These are phyloP conservation scores for Reinhardtius hippoglossoides DNA, from an alignment of 2,113 vertebrate genomes.

Conservation along the genomic window DNA sequence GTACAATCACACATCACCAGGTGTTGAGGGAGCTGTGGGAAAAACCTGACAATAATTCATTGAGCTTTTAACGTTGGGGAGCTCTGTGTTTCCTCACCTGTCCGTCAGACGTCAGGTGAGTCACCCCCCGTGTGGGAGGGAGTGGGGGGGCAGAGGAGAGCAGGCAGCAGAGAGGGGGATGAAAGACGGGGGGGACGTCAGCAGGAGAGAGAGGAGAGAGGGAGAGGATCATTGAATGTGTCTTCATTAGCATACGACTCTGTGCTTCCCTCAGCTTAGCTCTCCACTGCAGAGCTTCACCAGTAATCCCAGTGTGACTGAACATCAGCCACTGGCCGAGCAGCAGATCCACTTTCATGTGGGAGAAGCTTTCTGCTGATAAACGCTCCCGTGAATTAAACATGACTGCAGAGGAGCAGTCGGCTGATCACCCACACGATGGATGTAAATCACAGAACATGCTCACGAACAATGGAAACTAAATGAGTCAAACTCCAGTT, in stretches of 20 bases:
- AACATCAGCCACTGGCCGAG: neutral
- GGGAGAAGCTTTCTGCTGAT: conserved; percentile 48
- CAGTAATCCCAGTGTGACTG: conserved; percentile 38
- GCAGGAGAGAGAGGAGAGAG: neutral
- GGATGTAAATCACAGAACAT: neutral
- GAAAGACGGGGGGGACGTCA: too few relatives aligned
- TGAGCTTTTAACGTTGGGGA: too few relatives aligned
- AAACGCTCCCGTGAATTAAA: conserved; percentile 43
- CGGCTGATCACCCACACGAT: neutral
- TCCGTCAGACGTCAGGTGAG: too few relatives aligned
- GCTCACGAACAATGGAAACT: neutral
- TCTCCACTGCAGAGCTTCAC: neutral
- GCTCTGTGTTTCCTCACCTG: too few relatives aligned
- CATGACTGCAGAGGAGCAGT: neutral
- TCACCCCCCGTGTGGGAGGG: too few relatives aligned
- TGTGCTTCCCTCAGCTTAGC: conserved; percentile 12
- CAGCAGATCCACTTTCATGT: conserved; percentile 26
- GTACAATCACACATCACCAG: too few relatives aligned
- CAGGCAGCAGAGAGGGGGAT: neutral
- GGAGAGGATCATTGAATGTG: neutral
- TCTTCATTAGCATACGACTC: conserved; percentile 35
- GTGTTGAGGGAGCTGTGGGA: too few relatives aligned
- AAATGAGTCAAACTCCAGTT: neutral
- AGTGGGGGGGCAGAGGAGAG: too few relatives aligned
- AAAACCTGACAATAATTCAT: too few relatives aligned